phyloP scores from a whole-genome alignment of 2,113 vertebrate genomes.

The Xyliphius kryptos region DNA sequence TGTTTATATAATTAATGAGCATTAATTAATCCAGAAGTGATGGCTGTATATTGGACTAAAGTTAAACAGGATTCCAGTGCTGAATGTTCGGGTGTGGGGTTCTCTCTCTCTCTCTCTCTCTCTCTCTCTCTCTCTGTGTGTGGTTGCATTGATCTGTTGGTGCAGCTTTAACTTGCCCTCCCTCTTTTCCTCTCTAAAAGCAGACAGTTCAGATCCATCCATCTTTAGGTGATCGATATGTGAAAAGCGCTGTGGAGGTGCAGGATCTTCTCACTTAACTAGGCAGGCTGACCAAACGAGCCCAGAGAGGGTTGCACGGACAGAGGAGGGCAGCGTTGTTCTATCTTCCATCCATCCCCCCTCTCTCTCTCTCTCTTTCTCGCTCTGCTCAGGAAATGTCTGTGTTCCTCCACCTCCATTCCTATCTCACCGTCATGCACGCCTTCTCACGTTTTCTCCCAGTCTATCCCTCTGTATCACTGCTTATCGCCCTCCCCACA shows the following conservation, averaged over 20 bases:
- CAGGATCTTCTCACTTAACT: constrained; percentile 41
- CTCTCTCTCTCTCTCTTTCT: constrained; percentile 31
- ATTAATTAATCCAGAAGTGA: too few species aligned
- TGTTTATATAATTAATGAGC: too few species aligned
- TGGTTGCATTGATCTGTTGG: constrained; percentile 4
- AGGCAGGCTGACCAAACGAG: constrained; percentile 33
- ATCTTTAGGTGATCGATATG: constrained; percentile 30
- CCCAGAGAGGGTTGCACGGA: constrained; percentile 10
- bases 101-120: background rate
- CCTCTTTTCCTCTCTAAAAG: constrained; percentile 19
- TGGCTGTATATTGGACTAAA: too few species aligned
- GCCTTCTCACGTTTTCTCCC: constrained; percentile 36
- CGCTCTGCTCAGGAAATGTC: background rate
- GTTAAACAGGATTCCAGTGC: too few species aligned
- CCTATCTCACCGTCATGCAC: constrained; percentile 42
- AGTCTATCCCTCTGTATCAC: constrained; percentile 30
- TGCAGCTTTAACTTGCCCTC: constrained; percentile 9
- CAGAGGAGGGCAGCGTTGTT: constrained; percentile 47
- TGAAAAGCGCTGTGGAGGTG: constrained; percentile 27
- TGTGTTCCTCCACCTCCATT: constrained; percentile 26
- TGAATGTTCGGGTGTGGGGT: background rate
- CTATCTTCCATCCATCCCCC: constrained; percentile 22
- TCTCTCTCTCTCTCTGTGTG: background rate
- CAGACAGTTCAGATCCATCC: constrained; percentile 33
- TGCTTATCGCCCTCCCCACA: constrained; percentile 49